Percentiles rank a stretch among this genome's conserved stretches.
These are phyloP conservation scores for Oceanodroma tethys DNA, from an alignment of 2,113 vertebrate genomes.

Conservation along the genomic window DNA sequence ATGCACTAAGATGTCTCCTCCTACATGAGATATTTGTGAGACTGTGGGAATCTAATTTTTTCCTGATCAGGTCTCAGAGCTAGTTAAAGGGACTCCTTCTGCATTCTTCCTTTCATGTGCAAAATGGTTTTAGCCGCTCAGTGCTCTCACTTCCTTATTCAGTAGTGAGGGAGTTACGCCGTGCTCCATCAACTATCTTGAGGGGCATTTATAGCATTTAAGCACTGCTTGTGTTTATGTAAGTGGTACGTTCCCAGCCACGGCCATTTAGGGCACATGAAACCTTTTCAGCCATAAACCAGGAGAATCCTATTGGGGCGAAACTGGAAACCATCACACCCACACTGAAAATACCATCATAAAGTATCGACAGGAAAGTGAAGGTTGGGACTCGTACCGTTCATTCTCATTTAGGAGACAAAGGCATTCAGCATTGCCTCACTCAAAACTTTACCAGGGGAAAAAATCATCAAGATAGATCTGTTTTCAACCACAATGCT, in stretches of 20 bases:
- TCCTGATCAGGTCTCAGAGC: not conserved
- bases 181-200: not conserved
- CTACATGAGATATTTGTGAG: not conserved
- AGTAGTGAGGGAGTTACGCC: not conserved
- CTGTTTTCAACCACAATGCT: constrained; percentile 57
- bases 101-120: not conserved
- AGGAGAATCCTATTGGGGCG: not conserved
- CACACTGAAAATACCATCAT: not conserved
- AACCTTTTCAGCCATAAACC: not conserved
- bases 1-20: not conserved
- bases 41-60: not conserved
- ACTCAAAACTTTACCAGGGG: constrained; percentile 5
- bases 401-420: constrained; percentile 58
- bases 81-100: not conserved
- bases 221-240: not conserved
- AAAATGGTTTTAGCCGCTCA: not conserved
- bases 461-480: constrained; percentile 49
- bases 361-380: not conserved
- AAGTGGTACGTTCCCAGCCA: not conserved
- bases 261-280: not conserved
- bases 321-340: constrained; percentile 22
- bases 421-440: not conserved
- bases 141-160: not conserved
- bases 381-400: constrained; percentile 6
- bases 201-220: not conserved